These are phyloP conservation scores for Atlantisia rogersi DNA, from an alignment of 2,113 vertebrate genomes.

Conservation along the genomic window DNA sequence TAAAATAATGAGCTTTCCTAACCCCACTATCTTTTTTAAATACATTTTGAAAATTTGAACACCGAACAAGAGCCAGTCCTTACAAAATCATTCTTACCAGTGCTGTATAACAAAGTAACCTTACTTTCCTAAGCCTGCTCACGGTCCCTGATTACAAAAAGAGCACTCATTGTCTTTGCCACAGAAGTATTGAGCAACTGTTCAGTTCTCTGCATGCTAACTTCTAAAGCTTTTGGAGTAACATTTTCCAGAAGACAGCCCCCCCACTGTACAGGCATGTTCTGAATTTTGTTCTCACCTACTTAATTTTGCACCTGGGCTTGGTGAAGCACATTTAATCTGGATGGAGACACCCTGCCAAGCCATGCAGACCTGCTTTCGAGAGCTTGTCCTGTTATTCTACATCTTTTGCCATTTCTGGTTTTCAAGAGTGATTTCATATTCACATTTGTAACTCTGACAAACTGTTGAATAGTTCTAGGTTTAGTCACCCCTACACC, in stretches of 20 bases:
- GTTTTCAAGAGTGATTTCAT: neutral
- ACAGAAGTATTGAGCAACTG: neutral
- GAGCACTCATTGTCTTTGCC: neutral
- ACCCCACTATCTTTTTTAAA: neutral
- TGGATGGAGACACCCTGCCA: neutral
- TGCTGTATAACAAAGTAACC: neutral
- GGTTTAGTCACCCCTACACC: neutral
- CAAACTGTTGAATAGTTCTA: neutral
- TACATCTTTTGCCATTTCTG: neutral
- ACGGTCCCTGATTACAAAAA: neutral
- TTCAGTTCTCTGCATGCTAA: neutral
- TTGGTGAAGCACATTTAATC: neutral
- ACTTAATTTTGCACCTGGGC: neutral
- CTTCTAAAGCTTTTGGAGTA: neutral
- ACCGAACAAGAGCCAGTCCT: neutral
- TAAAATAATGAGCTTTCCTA: neutral
- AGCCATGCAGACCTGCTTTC: neutral
- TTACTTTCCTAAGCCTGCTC: neutral
- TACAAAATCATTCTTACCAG: neutral
- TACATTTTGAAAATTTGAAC: neutral
- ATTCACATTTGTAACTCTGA: neutral
- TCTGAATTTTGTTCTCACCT: neutral
- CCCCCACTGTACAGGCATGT: too few species aligned
- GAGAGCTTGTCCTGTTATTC: neutral
- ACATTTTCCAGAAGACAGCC: neutral